Base-by-base conservation (phyloP, 2,113 vertebrate species). In the Proteles cristata region DNA sequence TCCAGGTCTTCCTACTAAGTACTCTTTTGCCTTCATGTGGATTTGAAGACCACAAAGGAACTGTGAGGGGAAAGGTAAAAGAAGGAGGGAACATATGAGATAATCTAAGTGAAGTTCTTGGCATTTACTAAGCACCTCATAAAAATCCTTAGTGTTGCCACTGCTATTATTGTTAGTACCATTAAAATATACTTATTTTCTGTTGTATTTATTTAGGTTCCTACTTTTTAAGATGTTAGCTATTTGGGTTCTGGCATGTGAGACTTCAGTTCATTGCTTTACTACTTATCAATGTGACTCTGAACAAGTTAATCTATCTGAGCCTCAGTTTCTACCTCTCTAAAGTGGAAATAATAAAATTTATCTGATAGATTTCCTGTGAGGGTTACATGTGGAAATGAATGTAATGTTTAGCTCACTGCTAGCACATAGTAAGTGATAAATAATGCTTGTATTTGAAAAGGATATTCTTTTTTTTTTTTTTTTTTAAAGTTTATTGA, bases 121-220 rank as follows among this genome's bases (percentile, higher is more conserved):
- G 71, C 50, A 90, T 83, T 87, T 84, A 66, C 77, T 90, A 89
- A 92, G 26, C 25, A 89, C 63, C 71, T 94, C 73, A 77, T 68
- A 45, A 76, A 95, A 90, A 35, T 50, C 63, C 33, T 35, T 94
- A 58, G 53, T 88, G 80, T 86, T 61, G 35, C 26, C 15, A 43
- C 23, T 86, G 55, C 25, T 83, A 39, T 79, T 93, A 69, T 50
- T 92, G 16, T 94, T 94, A 55, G 86, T 93, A 71, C 23, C 50
- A 43, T 92, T 65, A 77, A 83, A 90, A 86, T 7, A 10, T 63
- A 86, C 19, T 12, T 82, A 7, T 77, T 90, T 93, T 68, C 74
- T 83, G 4, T 76, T 93, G 69, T 4, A 45, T 93, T 87, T 93
- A 68, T 87, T 87, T 90, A 82, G 85, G 19, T 82, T 15, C 6